phyloP scores from a whole-genome alignment of 2,113 vertebrate species.

The Casuarius casuarius region DNA sequence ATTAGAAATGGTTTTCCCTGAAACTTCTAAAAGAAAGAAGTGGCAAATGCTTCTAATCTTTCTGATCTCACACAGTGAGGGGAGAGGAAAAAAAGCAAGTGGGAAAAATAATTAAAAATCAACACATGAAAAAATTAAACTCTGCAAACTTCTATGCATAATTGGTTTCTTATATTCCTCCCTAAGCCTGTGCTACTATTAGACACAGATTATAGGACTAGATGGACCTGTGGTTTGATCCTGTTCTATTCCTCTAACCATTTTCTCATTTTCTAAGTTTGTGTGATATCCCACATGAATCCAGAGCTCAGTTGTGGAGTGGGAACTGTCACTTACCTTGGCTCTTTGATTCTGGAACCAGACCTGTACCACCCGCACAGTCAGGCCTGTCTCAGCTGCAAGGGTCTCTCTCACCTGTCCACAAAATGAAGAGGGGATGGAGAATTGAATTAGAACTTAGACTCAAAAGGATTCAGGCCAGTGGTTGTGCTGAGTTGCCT shows the following conservation, averaged over 20 bases:
- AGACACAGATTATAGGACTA: accelerated
- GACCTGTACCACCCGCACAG: constrained; percentile 89
- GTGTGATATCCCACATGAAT: accelerated
- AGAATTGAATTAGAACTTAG: neutral
- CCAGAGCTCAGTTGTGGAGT: accelerated
- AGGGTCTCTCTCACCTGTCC: constrained; percentile 88
- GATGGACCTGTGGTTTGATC: neutral
- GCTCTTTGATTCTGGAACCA: constrained; percentile 95
- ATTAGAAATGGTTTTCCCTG: neutral
- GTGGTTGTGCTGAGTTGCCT: accelerated
- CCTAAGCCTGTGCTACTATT: neutral
- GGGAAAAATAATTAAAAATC: neutral
- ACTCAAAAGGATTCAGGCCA: neutral
- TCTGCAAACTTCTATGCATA: neutral
- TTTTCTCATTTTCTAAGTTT: neutral
- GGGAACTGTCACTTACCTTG: constrained; percentile 77
- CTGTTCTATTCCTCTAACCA: accelerated
- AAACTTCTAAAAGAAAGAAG: neutral
- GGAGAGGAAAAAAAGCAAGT: neutral
- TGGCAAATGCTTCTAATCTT: neutral
- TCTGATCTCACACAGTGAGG: neutral
- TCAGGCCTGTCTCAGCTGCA: constrained; percentile 90
- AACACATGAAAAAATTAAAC: neutral
- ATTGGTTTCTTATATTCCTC: neutral
- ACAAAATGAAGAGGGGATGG: neutral